Evolutionary conservation across 2,888 invertebrate species (phyloP), one percentile per base, ranked within the genome.

Genomic region (Thumatha senex): DNA sequence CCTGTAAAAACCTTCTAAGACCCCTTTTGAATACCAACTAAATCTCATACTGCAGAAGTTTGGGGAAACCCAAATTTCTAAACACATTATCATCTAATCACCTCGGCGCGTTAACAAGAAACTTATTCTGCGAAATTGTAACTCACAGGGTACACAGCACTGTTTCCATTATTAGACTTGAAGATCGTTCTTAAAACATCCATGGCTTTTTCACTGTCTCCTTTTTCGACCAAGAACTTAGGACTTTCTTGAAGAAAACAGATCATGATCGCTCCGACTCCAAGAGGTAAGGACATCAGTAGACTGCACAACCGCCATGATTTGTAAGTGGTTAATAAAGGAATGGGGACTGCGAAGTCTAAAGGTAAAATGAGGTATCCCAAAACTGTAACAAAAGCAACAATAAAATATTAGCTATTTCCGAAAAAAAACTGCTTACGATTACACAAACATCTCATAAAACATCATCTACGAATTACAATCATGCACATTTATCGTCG

Each of bases 221-320:
- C 93, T 61, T 92, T 93, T 7, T 93, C 91, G 5, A 94, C 83
- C 48, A 93, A 81, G 72, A 93, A 96, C 72, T 95, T 95, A 0
- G 96, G 96, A 58, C 95, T 96, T 75, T 96, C 96, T 0, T 95
- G 94, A 42, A 93, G 81, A 13, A 79, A 78, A 0, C 84, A 72
- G 13, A 93, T 77, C 48, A 93, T 83, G 0, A 93, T 10, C 0
- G 93, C 92, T 42, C 95, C 91, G 0, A 93, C 9, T 3, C 63
- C 73, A 4, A 70, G 48, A 4, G 66, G 64, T 0, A 67, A n/a
- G 0, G 70, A 57, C 59, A 71, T 48, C 9, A 63, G 57, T 0
- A 94, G 81, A 1, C 95, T 76, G 50, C 95, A 93, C 11, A 95
- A 61, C 35, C 96, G 86, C 96, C 96, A 96, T 1, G 95, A 94